Evolutionary conservation across 23 tunicate genomes (phyloP), one percentile per base, ranked within the genome.

Genomic region (Botrylloides violaceus): DNA sequence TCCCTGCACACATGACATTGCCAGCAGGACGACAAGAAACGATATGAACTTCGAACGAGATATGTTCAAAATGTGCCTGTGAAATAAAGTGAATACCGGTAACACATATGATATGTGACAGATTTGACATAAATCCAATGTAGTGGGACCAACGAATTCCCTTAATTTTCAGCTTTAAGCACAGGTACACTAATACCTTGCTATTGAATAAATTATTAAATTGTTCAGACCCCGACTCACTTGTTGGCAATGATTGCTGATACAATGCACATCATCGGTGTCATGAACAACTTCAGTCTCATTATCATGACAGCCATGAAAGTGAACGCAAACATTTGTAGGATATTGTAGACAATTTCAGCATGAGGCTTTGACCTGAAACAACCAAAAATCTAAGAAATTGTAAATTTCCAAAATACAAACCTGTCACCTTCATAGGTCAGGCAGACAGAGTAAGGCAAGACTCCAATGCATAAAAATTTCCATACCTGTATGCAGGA

Each of bases 231-330:
- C n/a, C n/a, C n/a, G n/a, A 71, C 70, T 49, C 68, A 90, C 97
- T 78, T 58, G 59, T 90, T 74, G 23, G 90, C 90, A 34, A 90
- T 49, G 21, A 90, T 59, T 0, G 97, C 71, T 9, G 90, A 32
- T 2, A 79, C 75, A 26, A 95, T 87, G 20, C 98, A 88, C 86
- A 95, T 82, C 80, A 82, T 79, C 19, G 99, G 99, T 39, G 99
- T 95, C 99, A 95, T 95, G 63, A 95, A 95, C 19, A 95, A 75
- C 66, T 95, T 95, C 49, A 95, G 56, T 37, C 99, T 87, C 99
- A 95, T 95, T 72, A 95, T 87, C 74, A 95, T 66, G 12, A 95
- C 53, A 4, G 99, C 99, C 90, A 95, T 81, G 29, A 73, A 78
- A 0, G 99, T 82, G 73, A 95, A 95, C 7, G 96, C 99, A 60